These are phyloP conservation scores for Caretta caretta DNA, from an alignment of 2,113 vertebrate species.

Conservation along the genomic window DNA sequence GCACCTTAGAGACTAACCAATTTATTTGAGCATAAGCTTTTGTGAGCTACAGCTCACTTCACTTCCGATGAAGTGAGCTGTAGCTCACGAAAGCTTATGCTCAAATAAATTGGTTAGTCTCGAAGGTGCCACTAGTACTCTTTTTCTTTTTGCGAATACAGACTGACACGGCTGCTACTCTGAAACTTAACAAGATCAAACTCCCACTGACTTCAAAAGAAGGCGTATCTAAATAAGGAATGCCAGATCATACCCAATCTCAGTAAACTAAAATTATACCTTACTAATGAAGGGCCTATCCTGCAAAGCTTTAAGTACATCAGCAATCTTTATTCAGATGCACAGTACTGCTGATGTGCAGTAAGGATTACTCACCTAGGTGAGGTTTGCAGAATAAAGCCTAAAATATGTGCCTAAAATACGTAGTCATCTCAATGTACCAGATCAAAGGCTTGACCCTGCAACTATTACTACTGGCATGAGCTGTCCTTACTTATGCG, in stretches of 20 bases:
- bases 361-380: background rate
- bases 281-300: background rate
- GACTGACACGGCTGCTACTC: too few relatives aligned
- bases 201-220: background rate
- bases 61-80: too few relatives aligned
- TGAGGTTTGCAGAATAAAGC: fast-evolving
- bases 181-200: fast-evolving
- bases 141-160: too few relatives aligned
- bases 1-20: too few relatives aligned
- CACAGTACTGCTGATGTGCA: background rate
- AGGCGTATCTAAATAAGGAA: background rate
- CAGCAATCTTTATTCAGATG: background rate
- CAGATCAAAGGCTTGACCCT: background rate
- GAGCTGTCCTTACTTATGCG: background rate
- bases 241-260: background rate
- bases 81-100: too few relatives aligned
- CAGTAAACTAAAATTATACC: background rate
- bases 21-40: too few relatives aligned
- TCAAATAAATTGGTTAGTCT: too few relatives aligned
- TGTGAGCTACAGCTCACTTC: too few relatives aligned
- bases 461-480: background rate
- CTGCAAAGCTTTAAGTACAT: background rate
- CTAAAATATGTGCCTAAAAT: background rate
- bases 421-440: fast-evolving
- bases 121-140: too few relatives aligned